Conservation (phyloP, 2,888 invertebrate species). For the Lithophane leautieri region DNA sequence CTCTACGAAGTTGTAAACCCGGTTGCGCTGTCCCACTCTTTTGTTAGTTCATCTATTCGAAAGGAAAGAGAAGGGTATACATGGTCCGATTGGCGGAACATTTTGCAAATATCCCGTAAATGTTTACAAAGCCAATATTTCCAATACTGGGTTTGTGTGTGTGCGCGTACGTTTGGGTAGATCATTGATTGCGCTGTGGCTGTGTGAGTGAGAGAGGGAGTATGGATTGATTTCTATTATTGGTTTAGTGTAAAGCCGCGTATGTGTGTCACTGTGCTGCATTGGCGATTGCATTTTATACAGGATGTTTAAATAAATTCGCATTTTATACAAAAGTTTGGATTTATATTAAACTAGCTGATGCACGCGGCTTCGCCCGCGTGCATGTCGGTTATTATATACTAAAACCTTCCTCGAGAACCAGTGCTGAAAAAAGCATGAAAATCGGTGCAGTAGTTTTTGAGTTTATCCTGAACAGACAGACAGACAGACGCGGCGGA, state of each 20-base stretch:
- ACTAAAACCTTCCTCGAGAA: too few relatives aligned
- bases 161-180: constrained; percentile 72
- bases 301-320: constrained; percentile 68
- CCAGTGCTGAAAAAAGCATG: too few relatives aligned
- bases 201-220: constrained; percentile 86
- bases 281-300: constrained; percentile 79
- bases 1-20: constrained; percentile 86
- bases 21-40: constrained; percentile 78
- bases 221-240: constrained; percentile 90
- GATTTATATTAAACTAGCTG: background rate
- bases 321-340: background rate
- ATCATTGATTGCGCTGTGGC: constrained; percentile 81
- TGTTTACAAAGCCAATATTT: constrained; percentile 90
- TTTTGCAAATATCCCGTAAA: constrained; percentile 88
- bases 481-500: too few relatives aligned
- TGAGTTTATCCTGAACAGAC: too few relatives aligned
- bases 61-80: constrained; percentile 77
- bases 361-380: too few relatives aligned
- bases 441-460: too few relatives aligned
- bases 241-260: constrained; percentile 90
- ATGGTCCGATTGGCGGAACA: constrained; percentile 78
- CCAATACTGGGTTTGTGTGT: constrained; percentile 82
- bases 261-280: constrained; percentile 90
- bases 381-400: too few relatives aligned
- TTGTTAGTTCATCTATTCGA: constrained; percentile 62